Base-by-base conservation (phyloP, 2,113 vertebrate species). In the Chrysochloris asiatica region DNA sequence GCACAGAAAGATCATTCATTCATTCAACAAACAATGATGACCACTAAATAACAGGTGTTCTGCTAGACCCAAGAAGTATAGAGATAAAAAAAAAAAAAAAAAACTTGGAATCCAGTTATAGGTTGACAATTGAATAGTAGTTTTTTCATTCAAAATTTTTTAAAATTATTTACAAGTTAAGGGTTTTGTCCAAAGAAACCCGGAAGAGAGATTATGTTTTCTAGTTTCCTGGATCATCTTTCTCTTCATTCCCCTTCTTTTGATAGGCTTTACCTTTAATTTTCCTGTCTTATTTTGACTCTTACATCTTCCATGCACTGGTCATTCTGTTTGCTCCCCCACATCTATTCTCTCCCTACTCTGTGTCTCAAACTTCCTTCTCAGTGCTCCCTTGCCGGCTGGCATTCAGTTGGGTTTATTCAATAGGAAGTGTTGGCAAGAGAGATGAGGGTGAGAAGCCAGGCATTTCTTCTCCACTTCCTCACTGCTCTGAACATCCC, bases 121-220 rank as follows among this genome's bases (percentile, higher is more conserved):
- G 65, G 48, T 45, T 65, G 33, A 41, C 50, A 50, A 28, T 81
- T n/a, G 45, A 84, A 69, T n/a, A 50, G 36, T 47, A 33, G 56
- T 17, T 92, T 88, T 76, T 89, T 12, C 52, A 45, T 6, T 38
- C 47, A 50, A 86, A 38, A 19, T 77, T 48, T 87, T 87, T 82
- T 79, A 17, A 16, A 86, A 45, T 63, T 30, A 84, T 85, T 83
- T 71, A 52, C 72, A 45, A 43, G 54, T 52, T 48, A 28, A 94
- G 33, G 26, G 6, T 65, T 65, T 91, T 33, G 26, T 86, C 24
- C 41, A 61, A 91, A 88, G 88, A 81, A 79, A 43, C 14, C 30
- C 38, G 45, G 36, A 48, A 30, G 4, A 10, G 80, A 85, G 69
- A 36, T 50, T 33, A 0, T 5, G 1, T 71, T 47, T 45, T 48